Base-by-base conservation (phyloP, 2,113 vertebrate genomes). In the Camelus bactrianus region DNA sequence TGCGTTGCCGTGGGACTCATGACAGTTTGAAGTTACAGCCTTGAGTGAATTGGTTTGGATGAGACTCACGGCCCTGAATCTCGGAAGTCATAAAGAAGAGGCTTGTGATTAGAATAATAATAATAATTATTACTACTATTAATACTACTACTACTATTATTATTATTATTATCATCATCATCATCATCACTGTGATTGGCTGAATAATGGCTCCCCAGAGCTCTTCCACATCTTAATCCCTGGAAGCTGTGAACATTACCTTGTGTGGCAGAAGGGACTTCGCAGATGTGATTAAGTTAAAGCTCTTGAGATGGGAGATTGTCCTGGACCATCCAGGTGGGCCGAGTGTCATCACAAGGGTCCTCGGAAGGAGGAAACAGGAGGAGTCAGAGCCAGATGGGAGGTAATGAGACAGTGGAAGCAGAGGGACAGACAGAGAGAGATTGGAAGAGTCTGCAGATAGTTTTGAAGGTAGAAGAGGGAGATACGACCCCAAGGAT, bases 1-100 rank as follows among this genome's bases (percentile, higher is more conserved):
- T 0, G 22, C 64, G 13, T 2, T 8, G 12, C 35, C 0, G 0
- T 0, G 30, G 50, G 64, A 30, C 26, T 26, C 19, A 15, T 2
- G 9, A 32, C 28, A 13, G 20, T 30, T 46, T n/a, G 64, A 58
- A 4, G 6, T 20, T 17, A 17, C 1, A 75, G 48, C 62, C 77
- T 52, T 11, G 32, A 5, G 19, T 30, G 30, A n/a, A 6, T 30
- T 28, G 30, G 20, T 17, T 24, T 12, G 65, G 6, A 20, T 60
- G 70, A 17, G 32, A 75, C 46, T 28, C n/a, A 30, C 35, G 46
- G 12, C 35, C 50, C 52, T 8, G 38, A 58, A 4, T 35, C 46
- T 52, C 48, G 26, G 62, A 73, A 54, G 32, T 54, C 46, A 14
- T 12, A 15, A 79, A 35, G 62, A 93, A 4, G 52, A 81, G 60